phyloP scores from a whole-genome alignment of 2,888 invertebrate species.

The Apodemia zela region DNA sequence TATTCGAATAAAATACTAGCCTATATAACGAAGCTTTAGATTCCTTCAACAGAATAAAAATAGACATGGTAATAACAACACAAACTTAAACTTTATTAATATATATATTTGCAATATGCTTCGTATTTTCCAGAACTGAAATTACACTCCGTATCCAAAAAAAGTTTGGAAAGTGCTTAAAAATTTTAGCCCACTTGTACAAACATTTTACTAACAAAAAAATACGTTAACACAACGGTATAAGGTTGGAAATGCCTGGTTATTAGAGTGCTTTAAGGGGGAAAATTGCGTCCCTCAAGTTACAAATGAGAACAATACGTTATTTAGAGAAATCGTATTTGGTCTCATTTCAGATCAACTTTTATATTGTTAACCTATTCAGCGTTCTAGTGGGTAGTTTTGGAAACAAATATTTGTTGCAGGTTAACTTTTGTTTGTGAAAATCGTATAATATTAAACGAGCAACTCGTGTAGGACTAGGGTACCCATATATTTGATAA shows the following conservation, averaged over 20 bases:
- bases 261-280: neutral
- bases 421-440: too few relatives aligned
- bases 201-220: neutral
- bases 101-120: neutral
- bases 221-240: neutral
- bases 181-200: neutral
- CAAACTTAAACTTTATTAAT: neutral
- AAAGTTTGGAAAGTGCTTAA: slow-evolving; percentile 8
- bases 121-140: neutral
- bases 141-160: neutral
- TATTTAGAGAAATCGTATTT: neutral
- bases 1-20: too few relatives aligned
- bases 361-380: neutral
- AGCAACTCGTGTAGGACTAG: too few relatives aligned
- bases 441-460: too few relatives aligned
- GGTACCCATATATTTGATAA: too few relatives aligned
- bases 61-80: neutral
- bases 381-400: too few relatives aligned
- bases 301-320: neutral
- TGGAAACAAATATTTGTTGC: too few relatives aligned
- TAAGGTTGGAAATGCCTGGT: neutral
- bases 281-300: neutral
- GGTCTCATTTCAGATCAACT: neutral
- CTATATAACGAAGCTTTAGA: too few relatives aligned
- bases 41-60: too few relatives aligned